These are phyloP conservation scores for Stegana nigrithorax DNA, from an alignment of 2,888 invertebrate species.

Conservation along the genomic window DNA sequence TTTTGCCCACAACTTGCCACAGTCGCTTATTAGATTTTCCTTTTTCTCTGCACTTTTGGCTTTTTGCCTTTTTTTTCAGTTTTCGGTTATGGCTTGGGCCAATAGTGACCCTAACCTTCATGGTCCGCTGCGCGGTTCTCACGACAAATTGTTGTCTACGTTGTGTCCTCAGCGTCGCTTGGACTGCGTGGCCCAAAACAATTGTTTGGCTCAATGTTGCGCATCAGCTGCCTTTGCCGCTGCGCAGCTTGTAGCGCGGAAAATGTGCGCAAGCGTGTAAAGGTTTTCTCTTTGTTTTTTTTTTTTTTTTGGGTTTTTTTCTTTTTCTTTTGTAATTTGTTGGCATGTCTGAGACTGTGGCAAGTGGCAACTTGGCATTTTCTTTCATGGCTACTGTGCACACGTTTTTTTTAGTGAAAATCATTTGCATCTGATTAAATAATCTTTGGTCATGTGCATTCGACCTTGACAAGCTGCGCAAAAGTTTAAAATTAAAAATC, in stretches of 20 bases:
- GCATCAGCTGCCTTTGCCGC: background rate
- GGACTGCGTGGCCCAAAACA: background rate
- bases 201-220: background rate
- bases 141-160: conserved; percentile 12
- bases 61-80: background rate
- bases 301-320: background rate
- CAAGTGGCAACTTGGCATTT: no score
- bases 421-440: background rate
- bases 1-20: no score
- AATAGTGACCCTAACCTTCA: conserved; percentile 25
- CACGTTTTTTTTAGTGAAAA: background rate
- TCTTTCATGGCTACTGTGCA: no score
- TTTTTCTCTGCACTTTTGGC: no score
- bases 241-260: no score
- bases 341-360: no score
- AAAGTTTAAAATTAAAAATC: background rate
- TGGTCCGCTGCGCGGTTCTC: conserved; percentile 19
- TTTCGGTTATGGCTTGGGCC: background rate
- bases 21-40: no score
- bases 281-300: no score
- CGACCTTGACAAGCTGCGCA: background rate
- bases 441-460: background rate
- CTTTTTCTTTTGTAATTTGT: no score
- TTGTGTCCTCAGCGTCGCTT: background rate
- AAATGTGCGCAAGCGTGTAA: no score